Evolutionary conservation across 2,113 vertebrate species (phyloP).

Genomic region (Cranoglanis bouderius): DNA sequence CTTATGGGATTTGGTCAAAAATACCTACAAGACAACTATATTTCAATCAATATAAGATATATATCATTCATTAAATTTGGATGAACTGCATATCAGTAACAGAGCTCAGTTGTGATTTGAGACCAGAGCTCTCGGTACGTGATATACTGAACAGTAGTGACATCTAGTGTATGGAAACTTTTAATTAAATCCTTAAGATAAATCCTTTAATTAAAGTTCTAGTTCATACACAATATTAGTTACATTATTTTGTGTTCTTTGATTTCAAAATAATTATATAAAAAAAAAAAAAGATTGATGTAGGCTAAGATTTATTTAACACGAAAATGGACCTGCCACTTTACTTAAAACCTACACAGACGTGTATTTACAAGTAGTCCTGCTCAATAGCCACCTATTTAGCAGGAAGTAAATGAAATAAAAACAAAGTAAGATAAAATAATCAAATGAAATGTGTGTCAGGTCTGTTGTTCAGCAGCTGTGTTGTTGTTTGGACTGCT

Average conservation of each 20-base stretch:
- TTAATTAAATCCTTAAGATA: not conserved
- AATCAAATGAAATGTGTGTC: not conserved
- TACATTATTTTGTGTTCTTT: not conserved
- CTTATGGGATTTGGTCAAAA: not conserved
- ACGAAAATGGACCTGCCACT: not conserved
- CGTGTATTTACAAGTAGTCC: not conserved
- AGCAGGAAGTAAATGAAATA: not conserved
- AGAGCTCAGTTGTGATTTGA: not conserved
- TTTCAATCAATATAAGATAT: not conserved
- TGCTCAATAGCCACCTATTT: not conserved
- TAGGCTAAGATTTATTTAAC: not conserved
- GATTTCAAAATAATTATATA: not conserved
- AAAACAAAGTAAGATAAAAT: not conserved
- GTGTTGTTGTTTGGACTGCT: not conserved
- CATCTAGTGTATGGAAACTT: constrained; percentile 19
- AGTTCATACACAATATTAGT: not conserved
- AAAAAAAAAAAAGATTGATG: not conserved
- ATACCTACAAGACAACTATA: not conserved
- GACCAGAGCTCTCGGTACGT: not conserved
- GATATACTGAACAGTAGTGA: constrained; percentile 6
- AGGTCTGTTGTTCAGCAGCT: not conserved
- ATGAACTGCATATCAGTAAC: not conserved
- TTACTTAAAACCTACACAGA: not conserved
- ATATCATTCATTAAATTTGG: not conserved
- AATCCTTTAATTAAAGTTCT: not conserved